Evolutionary conservation across 2,888 invertebrate genomes (phyloP), one percentile per base, ranked within the genome.

Genomic region (Ptilodon capucinus): DNA sequence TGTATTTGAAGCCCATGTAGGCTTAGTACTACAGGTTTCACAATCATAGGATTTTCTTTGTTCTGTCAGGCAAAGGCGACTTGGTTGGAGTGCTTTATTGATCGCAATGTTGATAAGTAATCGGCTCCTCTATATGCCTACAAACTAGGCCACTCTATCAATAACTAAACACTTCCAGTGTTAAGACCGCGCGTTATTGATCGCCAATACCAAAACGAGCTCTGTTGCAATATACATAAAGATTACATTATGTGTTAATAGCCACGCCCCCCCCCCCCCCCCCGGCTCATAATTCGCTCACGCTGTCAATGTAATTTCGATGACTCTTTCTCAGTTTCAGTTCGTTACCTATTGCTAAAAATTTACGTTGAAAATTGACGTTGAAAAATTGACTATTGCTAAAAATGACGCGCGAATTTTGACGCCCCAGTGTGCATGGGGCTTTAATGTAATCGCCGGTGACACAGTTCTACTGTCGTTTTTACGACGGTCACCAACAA

Each of bases 101-200:
- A 88, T 87, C 80, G 75, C 46, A 59, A 63, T 67, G 51, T 53
- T 68, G 86, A 87, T 87, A 86, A 76, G 66, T 69, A 86, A 87
- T 88, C 88, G 70, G 64, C 54, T 55, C 47, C 64, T 68, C 61
- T 66, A 61, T 66, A 61, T 58, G 64, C 73, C 65, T 76, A 74
- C 74, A 69, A 89, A 84, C 76, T 86, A 76, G 87, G 85, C 66
- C 86, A 81, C 72, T 76, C 67, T 79, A 82, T 79, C 78, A 72
- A 71, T 68, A 68, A 76, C 39, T 13, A 60, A 71, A 54, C 63
- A 76, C 64, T 70, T 69, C 67, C 60, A 52, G 57, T 25, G 25
- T 23, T 25, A 18, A 18, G 3, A 32, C 32, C 4, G 13, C 4
- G n/a, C n/a, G n/a, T n/a, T n/a, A n/a, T n/a, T n/a, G n/a, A n/a